phyloP scores from a whole-genome alignment of 1,140 invertebrate species.

The Drosophila gunungcola region DNA sequence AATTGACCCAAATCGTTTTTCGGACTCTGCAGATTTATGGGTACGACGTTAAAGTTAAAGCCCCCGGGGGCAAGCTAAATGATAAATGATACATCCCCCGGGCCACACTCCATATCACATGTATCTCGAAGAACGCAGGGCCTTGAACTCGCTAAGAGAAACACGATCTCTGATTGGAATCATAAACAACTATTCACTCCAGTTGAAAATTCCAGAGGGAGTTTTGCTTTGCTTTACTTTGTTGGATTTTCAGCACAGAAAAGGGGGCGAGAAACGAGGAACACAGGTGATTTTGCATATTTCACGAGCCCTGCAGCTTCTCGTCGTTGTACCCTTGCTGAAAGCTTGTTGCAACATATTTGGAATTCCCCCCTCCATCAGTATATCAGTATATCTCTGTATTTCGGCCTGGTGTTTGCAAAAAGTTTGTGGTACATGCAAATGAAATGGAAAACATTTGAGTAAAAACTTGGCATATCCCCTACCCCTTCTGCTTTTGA shows the following conservation, averaged over 20 bases:
- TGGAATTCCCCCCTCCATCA: slow-evolving; percentile 10
- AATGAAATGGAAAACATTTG: slow-evolving; percentile 79
- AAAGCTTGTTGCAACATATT: slow-evolving; percentile 68
- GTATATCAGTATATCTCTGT: slow-evolving; percentile 15
- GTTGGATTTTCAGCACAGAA: not conserved
- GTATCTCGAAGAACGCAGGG: not conserved
- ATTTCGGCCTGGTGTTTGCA: slow-evolving; percentile 28
- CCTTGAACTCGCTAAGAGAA: slow-evolving; percentile 9
- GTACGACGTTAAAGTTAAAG: slow-evolving; percentile 1
- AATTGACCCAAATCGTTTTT: slow-evolving; percentile 67
- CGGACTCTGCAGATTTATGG: slow-evolving; percentile 27
- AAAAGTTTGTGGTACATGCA: slow-evolving; percentile 66
- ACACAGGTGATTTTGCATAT: slow-evolving; percentile 38
- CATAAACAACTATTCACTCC: slow-evolving; percentile 13
- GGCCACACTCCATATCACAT: not conserved
- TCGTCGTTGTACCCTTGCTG: slow-evolving; percentile 7
- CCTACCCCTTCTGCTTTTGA: slow-evolving; percentile 4
- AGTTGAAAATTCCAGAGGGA: slow-evolving; percentile 4
- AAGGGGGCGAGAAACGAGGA: not conserved
- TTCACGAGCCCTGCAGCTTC: slow-evolving; percentile 39
- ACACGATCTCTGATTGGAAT: not conserved
- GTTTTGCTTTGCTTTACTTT: not conserved
- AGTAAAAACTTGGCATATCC: slow-evolving; percentile 46
- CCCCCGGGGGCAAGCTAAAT: slow-evolving; percentile 12
- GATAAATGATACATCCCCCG: slow-evolving; percentile 19